Conservation (phyloP, 2,113 vertebrate species). For the Corvus hawaiiensis region DNA sequence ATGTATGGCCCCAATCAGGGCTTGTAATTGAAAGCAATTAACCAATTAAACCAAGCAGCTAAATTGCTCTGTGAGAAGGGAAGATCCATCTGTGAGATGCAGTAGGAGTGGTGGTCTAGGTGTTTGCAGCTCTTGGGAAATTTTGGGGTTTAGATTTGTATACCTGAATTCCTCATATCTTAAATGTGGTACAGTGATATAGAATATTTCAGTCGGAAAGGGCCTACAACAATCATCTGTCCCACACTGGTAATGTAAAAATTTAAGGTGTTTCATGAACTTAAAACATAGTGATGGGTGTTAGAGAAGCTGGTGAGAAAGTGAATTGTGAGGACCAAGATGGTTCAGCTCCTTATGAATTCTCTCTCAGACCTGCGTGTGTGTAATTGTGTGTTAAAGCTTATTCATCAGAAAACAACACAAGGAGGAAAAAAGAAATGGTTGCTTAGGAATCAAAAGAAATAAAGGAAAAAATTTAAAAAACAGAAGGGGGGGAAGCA, state of each 20-base stretch:
- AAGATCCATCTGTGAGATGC: fast-evolving
- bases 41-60: not conserved
- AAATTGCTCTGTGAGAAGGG: not conserved
- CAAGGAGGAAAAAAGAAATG: not conserved
- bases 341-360: not conserved
- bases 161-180: not conserved
- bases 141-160: not conserved
- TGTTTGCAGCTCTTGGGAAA: not conserved
- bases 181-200: not conserved
- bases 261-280: not conserved
- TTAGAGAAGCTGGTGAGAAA: not conserved
- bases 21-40: not conserved
- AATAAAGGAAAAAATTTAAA: not conserved
- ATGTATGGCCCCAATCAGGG: not conserved
- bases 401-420: not conserved
- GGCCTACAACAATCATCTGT: not conserved
- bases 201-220: not conserved
- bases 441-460: not conserved
- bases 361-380: not conserved
- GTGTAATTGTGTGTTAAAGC: fast-evolving
- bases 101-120: fast-evolving
- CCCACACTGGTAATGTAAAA: not conserved
- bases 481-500: not conserved
- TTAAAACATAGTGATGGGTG: not conserved
- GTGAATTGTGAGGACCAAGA: not conserved